Base-by-base conservation (phyloP, 1,140 invertebrate species). In the Ptiloglossa arizonensis region DNA sequence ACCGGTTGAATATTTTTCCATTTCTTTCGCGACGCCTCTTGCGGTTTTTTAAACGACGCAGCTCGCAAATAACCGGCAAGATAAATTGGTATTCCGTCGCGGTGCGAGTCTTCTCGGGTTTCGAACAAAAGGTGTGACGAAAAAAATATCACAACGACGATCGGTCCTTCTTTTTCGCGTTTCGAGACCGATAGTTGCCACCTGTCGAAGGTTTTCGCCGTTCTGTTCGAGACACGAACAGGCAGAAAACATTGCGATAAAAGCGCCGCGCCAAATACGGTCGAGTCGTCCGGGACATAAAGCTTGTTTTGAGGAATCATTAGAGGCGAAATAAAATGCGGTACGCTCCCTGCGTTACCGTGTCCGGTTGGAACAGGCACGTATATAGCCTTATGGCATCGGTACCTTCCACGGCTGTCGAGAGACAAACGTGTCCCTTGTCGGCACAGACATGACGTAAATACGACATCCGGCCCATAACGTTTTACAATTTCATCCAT, bases 251-350 rank as follows among this genome's bases (percentile, higher is more conserved):
- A 80, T 56, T 71, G 60, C 71, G 81, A 85, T 84, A 76, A 83
- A 83, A 85, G 68, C 70, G 41, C 73, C 52, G 56, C 62, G 57
- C 82, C 77, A 85, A 84, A 85, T 85, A 80, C 38, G 66, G 76
- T 11, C 38, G 17, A 57, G 63, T 29, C 50, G 82, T 71, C 78
- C 52, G 62, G 63, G 56, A 83, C 62, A 80, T 71, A 73, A 83
- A 79, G 81, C 82, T 83, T 75, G 82, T 84, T 83, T 84, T 83
- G 70, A 84, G 66, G 66, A 80, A 83, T 84, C 70, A 70, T 83
- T 83, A 84, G 69, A 75, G 66, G 71, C 38, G 77, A 83, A 80
- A 80, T 79, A 75, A 72, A 82, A 83, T 63, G 71, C 71, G 64
- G 60, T 59, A 69, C 52, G n/a, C 13, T 67, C 44, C 62, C 41